Conservation (phyloP, 2,113 vertebrate species). For the Pseudopipra pipra region DNA sequence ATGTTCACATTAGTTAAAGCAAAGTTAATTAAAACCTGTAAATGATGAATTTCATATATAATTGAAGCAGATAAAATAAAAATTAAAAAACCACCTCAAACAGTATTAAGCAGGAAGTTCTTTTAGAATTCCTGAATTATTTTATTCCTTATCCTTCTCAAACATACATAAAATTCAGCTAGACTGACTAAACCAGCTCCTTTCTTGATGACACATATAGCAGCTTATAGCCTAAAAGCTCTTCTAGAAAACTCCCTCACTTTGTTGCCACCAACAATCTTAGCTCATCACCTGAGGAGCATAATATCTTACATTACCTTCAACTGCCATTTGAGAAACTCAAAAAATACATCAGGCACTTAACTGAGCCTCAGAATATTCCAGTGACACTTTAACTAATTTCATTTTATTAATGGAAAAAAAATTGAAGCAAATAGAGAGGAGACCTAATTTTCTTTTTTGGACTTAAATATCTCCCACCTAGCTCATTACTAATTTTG, state of each 20-base stretch:
- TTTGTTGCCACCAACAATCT: not conserved
- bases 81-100: not conserved
- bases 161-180: not conserved
- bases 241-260: not conserved
- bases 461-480: not conserved
- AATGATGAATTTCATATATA: not conserved
- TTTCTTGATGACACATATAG: not conserved
- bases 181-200: not conserved
- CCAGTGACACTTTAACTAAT: not conserved
- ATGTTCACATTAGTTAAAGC: not conserved
- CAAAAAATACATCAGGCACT: not conserved
- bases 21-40: conserved; percentile 6
- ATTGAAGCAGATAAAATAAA: not conserved
- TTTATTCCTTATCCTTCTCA: not conserved
- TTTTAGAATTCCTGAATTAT: not conserved
- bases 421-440: not conserved
- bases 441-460: not conserved
- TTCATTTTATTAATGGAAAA: not conserved
- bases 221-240: not conserved
- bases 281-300: not conserved
- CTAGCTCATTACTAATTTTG: not conserved
- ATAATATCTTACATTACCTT: not conserved
- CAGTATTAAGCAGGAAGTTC: not conserved
- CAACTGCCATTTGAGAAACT: not conserved
- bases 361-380: not conserved